Evolutionary conservation across 2,113 vertebrate genomes (phyloP).

Genomic region (Potamarius usumacintae): DNA sequence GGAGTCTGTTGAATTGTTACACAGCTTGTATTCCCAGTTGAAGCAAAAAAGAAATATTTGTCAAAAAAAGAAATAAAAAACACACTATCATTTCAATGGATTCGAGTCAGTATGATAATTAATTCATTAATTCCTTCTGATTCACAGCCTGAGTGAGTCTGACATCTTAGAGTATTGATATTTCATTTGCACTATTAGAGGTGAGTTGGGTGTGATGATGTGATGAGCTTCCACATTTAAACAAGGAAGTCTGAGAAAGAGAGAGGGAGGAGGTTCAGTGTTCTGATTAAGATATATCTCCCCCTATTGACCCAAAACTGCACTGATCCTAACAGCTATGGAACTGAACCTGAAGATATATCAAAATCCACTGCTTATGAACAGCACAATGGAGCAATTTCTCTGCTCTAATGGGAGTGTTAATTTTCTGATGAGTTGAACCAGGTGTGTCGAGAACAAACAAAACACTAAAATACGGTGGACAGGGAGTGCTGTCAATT

Average conservation of each 20-base stretch:
- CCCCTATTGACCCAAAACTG: no score
- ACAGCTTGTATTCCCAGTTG: no score
- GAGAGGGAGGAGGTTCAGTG: no score
- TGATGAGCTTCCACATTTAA: not conserved
- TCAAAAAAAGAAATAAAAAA: not conserved
- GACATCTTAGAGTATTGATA: not conserved
- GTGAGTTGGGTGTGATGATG: not conserved
- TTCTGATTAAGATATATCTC: no score
- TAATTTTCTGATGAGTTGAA: no score
- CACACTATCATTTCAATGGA: not conserved
- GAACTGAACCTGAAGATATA: not conserved
- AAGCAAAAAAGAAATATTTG: not conserved
- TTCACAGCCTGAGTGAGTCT: constrained; percentile 39
- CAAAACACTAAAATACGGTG: no score
- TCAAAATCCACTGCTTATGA: no score
- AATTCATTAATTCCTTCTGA: not conserved
- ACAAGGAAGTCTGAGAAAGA: not conserved
- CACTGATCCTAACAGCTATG: not conserved
- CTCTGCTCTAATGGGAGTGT: no score
- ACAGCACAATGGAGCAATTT: no score
- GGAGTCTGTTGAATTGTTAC: no score
- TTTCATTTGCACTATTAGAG: not conserved
- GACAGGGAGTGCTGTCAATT: no score
- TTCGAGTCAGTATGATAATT: not conserved
- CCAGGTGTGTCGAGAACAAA: no score